Base-by-base conservation (phyloP, 2,888 invertebrate species). In the Chrysotoxum bicinctum region DNA sequence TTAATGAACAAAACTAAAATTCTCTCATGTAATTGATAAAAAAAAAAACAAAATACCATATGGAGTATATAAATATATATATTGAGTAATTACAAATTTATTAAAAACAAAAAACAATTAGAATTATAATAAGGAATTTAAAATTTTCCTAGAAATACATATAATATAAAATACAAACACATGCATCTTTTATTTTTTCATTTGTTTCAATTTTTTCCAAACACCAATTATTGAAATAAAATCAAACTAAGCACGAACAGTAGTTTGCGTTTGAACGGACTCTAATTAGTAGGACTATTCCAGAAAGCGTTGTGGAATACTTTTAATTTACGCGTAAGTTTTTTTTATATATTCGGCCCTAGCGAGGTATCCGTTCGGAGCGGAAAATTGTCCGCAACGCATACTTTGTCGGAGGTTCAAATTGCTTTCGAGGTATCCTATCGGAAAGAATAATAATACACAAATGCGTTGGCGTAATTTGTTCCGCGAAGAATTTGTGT, bases 131-230 rank as follows among this genome's bases (percentile, higher is more conserved):
- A 73, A 76, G 85, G 72, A 85, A 80, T 76, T 50, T 85, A 76
- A 66, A 32, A 73, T 76, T 85, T 85, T 85, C 76, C 80, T 70
- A 62, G 62, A 82, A 68, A 79, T 76, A 83, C 75, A 79, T 62
- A 76, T 83, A 83, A 77, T 80, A 84, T 68, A 82, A 66, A 83
- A 75, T 76, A 76, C 83, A 79, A 87, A 82, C 78, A 79, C 77
- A 73, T 73, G 26, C 68, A 75, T 60, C 60, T 84, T 87, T 85
- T 76, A 66, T 66, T 84, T 58, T 35, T 73, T 66, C 48, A 60
- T 68, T 83, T 69, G 16, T 66, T 58, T 30, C 37, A 30, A 54
- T 62, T 62, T 69, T 48, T 19, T 60, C n/a, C n/a, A 37, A 60
- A 73, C 48, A 52, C 23, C 30, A 19, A 62, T 50, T 58, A 60